phyloP scores from a whole-genome alignment of 1,140 invertebrate genomes.

The Gonioctena quinquepunctata region DNA sequence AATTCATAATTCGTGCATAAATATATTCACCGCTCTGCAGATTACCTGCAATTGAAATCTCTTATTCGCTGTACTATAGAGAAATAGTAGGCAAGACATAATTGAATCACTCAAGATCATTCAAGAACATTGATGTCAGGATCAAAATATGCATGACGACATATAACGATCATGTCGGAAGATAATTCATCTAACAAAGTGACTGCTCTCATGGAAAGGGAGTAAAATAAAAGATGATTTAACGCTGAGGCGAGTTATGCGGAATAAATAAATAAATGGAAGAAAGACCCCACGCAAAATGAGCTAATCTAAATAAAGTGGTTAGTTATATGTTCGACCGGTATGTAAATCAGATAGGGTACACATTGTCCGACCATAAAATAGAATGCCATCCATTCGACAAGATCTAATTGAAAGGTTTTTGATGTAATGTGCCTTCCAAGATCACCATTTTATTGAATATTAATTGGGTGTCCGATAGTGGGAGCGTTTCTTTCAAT shows the following conservation, averaged over 20 bases:
- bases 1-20: too few relatives aligned
- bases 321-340: conserved; percentile 16
- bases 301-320: conserved; percentile 15
- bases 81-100: too few relatives aligned
- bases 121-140: neutral
- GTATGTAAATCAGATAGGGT: conserved; percentile 18
- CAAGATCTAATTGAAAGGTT: conserved; percentile 17
- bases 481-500: neutral
- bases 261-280: conserved; percentile 16
- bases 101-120: neutral
- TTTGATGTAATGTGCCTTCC: neutral
- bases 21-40: too few relatives aligned
- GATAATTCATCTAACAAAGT: neutral
- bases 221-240: conserved; percentile 3
- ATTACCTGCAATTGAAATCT: too few relatives aligned
- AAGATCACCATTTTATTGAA: conserved; percentile 3
- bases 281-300: conserved; percentile 10
- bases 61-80: too few relatives aligned
- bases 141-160: neutral
- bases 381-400: conserved; percentile 2
- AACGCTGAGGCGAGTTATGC: neutral
- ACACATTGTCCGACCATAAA: conserved; percentile 9
- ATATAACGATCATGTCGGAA: neutral
- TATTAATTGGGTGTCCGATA: conserved; percentile 8
- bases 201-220: neutral